Evolutionary conservation across 2,113 vertebrate species (phyloP).

Genomic region (Chamaea fasciata): DNA sequence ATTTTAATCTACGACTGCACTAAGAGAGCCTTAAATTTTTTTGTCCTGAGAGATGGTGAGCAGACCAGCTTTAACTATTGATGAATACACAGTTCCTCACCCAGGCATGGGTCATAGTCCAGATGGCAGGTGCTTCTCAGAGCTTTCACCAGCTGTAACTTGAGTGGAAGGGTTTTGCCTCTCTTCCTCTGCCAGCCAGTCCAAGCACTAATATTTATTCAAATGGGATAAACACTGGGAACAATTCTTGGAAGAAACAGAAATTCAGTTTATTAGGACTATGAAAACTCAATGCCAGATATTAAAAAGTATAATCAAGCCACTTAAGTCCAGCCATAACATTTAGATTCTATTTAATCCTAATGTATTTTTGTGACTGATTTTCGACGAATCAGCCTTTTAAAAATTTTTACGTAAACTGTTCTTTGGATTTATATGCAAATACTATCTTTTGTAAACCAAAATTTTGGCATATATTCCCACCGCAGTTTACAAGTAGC

Average conservation of each 20-base stretch:
- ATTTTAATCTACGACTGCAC: neutral
- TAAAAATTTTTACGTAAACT: neutral
- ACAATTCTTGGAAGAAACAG: neutral
- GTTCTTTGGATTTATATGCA: slow-evolving; percentile 20
- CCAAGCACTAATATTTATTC: slow-evolving; percentile 29
- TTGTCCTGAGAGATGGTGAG: neutral
- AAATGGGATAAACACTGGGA: neutral
- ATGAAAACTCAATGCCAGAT: neutral
- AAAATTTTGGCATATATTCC: neutral
- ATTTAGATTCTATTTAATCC: slow-evolving; percentile 38
- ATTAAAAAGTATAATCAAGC: slow-evolving; percentile 21
- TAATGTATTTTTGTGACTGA: slow-evolving; percentile 16
- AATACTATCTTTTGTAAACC: neutral
- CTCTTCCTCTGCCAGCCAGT: neutral
- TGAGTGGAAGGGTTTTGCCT: neutral
- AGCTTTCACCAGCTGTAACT: neutral
- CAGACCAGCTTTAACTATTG: neutral
- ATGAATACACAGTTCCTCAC: neutral
- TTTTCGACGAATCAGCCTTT: slow-evolving; percentile 15
- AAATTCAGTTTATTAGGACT: neutral
- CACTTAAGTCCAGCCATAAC: slow-evolving; percentile 40
- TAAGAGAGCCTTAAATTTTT: neutral
- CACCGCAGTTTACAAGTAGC: neutral
- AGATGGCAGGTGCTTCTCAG: neutral
- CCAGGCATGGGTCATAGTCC: rapidly evolving